These are phyloP conservation scores for Epizoanthus scotinus DNA, from an alignment of 92 coral and sea anemone genomes.

Conservation along the genomic window DNA sequence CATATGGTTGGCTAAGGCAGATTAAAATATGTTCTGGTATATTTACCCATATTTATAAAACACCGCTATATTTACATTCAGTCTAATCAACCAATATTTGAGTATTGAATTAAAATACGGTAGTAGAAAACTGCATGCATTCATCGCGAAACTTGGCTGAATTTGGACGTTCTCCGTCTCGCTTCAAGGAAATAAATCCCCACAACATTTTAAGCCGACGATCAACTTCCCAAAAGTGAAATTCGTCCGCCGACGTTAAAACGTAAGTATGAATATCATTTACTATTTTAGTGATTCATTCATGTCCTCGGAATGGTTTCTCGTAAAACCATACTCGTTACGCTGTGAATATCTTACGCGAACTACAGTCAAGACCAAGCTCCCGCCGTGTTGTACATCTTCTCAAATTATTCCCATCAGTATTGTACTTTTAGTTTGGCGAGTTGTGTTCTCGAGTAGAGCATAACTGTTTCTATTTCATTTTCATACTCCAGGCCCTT, in stretches of 20 bases:
- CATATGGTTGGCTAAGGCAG: constrained; percentile 25
- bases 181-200: neutral
- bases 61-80: constrained; percentile 33
- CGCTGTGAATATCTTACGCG: neutral
- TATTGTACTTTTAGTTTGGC: neutral
- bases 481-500: neutral
- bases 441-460: neutral
- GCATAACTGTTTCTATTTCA: neutral
- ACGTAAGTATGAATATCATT: constrained; percentile 2
- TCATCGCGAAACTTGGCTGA: neutral
- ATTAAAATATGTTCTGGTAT: constrained; percentile 32
- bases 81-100: neutral
- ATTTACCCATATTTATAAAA: constrained; percentile 19
- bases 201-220: neutral
- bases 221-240: neutral
- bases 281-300: constrained; percentile 6
- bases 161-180: neutral
- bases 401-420: neutral
- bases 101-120: constrained; percentile 3
- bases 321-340: no score
- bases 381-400: neutral
- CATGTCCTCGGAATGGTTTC: neutral
- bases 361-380: neutral
- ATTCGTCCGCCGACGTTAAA: neutral
- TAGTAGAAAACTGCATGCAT: constrained; percentile 10